Percentiles rank a stretch among this genome's conserved stretches.
phyloP scores from a whole-genome alignment of 2,888 invertebrate species.

The Dynastes grantii region DNA sequence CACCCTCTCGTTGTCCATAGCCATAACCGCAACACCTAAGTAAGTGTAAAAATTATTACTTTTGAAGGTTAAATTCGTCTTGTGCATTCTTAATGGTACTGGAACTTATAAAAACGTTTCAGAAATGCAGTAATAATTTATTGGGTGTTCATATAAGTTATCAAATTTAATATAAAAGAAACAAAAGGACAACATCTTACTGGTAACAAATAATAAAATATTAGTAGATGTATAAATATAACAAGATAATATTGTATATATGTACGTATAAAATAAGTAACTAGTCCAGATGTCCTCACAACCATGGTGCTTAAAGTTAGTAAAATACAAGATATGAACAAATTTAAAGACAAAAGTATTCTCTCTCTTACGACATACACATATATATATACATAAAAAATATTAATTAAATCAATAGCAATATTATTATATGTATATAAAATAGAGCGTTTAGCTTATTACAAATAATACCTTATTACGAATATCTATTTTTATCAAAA shows the following conservation, averaged over 20 bases:
- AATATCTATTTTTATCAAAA: conserved; percentile 52
- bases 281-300: conserved; percentile 46
- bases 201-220: conserved; percentile 45
- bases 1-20: no score
- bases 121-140: conserved; percentile 2
- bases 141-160: conserved; percentile 23
- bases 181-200: conserved; percentile 23
- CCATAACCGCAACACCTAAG: no score
- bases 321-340: conserved; percentile 41
- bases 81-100: background rate
- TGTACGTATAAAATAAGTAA: conserved; percentile 38
- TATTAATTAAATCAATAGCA: conserved; percentile 33
- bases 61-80: background rate
- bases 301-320: conserved; percentile 47
- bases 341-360: conserved; percentile 13
- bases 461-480: conserved; percentile 46
- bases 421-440: conserved; percentile 50
- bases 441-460: conserved; percentile 15
- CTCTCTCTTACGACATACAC: background rate
- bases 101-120: no score
- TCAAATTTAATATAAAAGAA: conserved; percentile 15
- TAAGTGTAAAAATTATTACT: no score
- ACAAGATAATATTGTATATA: conserved; percentile 29
- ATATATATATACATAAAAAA: conserved; percentile 33
- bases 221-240: conserved; percentile 36